Evolutionary conservation across 2,888 invertebrate species (phyloP).

Genomic region (Seira musarum): DNA sequence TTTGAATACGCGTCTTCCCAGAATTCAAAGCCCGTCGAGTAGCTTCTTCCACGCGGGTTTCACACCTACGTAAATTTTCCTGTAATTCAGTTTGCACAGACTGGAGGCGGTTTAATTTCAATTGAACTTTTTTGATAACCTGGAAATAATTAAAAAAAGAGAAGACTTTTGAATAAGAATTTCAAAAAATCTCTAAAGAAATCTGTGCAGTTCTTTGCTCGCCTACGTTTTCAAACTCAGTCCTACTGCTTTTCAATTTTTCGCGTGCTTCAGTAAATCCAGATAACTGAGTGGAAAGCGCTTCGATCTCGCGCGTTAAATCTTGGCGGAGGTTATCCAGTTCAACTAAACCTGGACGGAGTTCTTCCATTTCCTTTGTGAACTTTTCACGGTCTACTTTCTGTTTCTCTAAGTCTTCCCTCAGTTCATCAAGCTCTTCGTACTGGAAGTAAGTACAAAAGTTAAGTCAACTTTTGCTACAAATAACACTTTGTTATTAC

Average conservation of each 20-base stretch:
- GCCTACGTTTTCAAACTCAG: slow-evolving; percentile 37
- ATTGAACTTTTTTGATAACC: slow-evolving; percentile 16
- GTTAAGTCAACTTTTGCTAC: too few species aligned
- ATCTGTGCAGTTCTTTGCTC: too few species aligned
- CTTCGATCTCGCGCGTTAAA: slow-evolving; percentile 24
- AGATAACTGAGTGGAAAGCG: neutral
- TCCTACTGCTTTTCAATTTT: neutral
- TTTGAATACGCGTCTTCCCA: slow-evolving; percentile 30
- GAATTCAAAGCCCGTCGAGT: slow-evolving; percentile 7
- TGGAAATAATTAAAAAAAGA: slow-evolving; percentile 11
- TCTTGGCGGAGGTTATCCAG: slow-evolving; percentile 15
- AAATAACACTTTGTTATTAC: too few species aligned
- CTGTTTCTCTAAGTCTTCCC: slow-evolving; percentile 22
- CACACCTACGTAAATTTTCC: neutral
- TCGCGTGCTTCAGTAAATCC: slow-evolving; percentile 29
- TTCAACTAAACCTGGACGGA: slow-evolving; percentile 11
- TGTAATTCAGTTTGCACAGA: neutral
- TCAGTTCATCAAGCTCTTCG: slow-evolving; percentile 46
- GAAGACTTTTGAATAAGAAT: neutral
- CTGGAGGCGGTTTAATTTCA: neutral
- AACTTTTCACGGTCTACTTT: slow-evolving; percentile 18
- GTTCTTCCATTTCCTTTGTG: slow-evolving; percentile 25
- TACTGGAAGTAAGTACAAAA: slow-evolving; percentile 20
- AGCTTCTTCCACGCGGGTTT: slow-evolving; percentile 25
- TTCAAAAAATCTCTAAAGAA: too few species aligned